Evolutionary conservation across 2,888 invertebrate species (phyloP), one percentile per base, ranked within the genome.

Genomic region (Tinea semifulvella): DNA sequence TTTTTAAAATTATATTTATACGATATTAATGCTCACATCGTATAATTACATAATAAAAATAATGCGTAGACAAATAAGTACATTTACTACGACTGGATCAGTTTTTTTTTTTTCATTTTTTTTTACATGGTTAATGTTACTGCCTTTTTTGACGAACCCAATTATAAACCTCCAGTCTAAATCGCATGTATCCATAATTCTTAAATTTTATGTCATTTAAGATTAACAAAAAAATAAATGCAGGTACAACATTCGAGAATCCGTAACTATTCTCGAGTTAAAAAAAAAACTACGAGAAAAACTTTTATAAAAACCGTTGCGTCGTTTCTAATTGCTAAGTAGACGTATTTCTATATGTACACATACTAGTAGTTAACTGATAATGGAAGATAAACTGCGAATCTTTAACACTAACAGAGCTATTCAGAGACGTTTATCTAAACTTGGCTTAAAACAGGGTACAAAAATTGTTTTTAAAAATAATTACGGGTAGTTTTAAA

Each of bases 171-270:
- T 69, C 64, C 61, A 64, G 66, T 65, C 72, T 71, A 68, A 73
- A 73, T 59, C 64, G 17, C 11, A 19, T 17, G 27, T 31, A 43
- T 46, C 45, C 20, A 31, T 27, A 31, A 64, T 61, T 65, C 68
- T 71, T 69, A 70, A 73, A 72, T 74, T 73, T 73, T 73, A 79
- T 75, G 77, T 75, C 77, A 76, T 65, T 60, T 65, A 65, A 64
- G 69, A 72, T 67, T 68, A 74, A 75, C 68, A 73, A 75, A 70
- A 38, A 27, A 73, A 56, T 75, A 80, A 81, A 82, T 80, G 81
- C 82, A 82, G 82, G 82, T 82, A 82, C 82, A 80, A 76, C 72
- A 80, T 79, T 81, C 81, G 81, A 82, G 81, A 77, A 80, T 74
- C 66, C 63, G 63, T 68, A 71, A 48, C 47, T 48, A 73, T 77